Evolutionary conservation across 2,113 vertebrate genomes (phyloP).

Genomic region (Saimiri boliviensis): DNA sequence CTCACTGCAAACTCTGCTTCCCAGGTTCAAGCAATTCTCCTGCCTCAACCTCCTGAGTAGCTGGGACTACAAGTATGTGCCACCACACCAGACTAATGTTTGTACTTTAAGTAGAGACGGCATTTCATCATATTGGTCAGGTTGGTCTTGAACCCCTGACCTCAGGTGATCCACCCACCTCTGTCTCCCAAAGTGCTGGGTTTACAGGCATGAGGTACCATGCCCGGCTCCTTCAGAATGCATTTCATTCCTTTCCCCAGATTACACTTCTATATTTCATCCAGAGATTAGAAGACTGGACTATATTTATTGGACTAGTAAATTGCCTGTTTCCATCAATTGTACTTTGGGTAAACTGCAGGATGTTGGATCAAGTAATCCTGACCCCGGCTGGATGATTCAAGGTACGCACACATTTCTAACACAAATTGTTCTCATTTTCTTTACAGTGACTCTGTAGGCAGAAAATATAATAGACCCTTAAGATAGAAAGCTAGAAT

Average conservation of each 20-base stretch:
- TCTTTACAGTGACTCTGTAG: constrained; percentile 23
- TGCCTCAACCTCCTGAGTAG: too few relatives aligned
- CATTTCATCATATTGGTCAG: too few relatives aligned
- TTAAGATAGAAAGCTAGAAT: constrained; percentile 45
- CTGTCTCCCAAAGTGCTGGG: too few relatives aligned
- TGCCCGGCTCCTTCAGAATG: neutral
- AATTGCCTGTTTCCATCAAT: constrained; percentile 37
- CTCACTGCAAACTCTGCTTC: too few relatives aligned
- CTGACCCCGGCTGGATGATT: constrained; percentile 14
- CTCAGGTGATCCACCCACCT: too few relatives aligned
- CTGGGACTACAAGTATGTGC: too few relatives aligned
- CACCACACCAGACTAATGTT: too few relatives aligned
- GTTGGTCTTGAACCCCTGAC: too few relatives aligned
- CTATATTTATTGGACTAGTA: constrained; percentile 23
- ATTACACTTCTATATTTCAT: constrained; percentile 44
- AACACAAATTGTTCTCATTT: constrained; percentile 55
- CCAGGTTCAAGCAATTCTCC: too few relatives aligned
- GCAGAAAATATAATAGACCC: constrained; percentile 29
- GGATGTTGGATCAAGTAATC: constrained; percentile 13
- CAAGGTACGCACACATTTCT: constrained; percentile 3
- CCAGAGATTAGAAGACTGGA: neutral
- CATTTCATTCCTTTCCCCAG: constrained; percentile 33
- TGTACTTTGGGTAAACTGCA: constrained; percentile 37
- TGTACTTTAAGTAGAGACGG: too few relatives aligned
- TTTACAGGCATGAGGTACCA: too few relatives aligned